A percentile compares a stretch with the other conserved stretches of the same genome.
Conservation (phyloP, 2,113 vertebrate species). For the Protobothrops mucrosquamatus region DNA sequence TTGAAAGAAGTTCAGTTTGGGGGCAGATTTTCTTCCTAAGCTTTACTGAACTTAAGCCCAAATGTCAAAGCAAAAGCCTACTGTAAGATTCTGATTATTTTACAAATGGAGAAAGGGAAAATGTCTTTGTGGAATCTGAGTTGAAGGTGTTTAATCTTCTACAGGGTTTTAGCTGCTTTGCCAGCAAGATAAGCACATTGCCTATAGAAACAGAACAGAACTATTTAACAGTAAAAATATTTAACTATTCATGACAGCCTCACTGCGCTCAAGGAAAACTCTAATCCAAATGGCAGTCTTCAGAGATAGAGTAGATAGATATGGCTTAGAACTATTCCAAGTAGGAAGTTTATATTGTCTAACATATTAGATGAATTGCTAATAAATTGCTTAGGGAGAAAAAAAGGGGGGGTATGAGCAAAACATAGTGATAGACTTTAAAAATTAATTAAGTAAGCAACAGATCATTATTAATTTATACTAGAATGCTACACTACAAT, state of each 20-base stretch:
- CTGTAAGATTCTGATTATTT: neutral
- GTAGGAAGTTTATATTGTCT: neutral
- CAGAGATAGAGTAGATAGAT: neutral
- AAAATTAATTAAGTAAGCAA: neutral
- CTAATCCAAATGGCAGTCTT: neutral
- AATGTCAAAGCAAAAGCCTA: neutral
- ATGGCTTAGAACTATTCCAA: neutral
- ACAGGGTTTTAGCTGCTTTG: neutral
- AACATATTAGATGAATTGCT: neutral
- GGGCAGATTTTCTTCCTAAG: neutral
- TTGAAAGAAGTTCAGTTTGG: neutral
- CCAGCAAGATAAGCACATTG: neutral
- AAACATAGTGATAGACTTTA: neutral
- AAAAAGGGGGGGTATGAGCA: neutral
- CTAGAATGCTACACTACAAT: neutral
- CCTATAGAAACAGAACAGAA: neutral
- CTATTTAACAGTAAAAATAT: neutral
- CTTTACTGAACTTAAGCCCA: neutral
- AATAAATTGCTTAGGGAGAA: neutral
- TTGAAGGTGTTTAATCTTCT: neutral
- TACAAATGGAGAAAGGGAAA: neutral
- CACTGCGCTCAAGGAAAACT: neutral
- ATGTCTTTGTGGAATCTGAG: neutral
- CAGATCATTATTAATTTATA: neutral
- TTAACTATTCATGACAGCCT: neutral